These are phyloP conservation scores for Teleopsis dalmanni DNA, from an alignment of 1,140 invertebrate genomes.

Conservation along the genomic window DNA sequence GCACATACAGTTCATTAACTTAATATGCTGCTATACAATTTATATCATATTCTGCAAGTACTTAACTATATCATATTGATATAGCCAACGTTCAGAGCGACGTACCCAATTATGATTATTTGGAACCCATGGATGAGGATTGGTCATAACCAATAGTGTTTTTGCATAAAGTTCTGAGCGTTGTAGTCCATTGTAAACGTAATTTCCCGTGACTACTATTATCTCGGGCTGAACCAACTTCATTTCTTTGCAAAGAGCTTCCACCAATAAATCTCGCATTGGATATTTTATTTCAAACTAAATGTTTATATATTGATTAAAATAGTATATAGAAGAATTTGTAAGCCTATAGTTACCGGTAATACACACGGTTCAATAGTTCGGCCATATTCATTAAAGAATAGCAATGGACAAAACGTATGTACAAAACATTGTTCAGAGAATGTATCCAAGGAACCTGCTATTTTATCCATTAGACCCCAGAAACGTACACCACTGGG, in stretches of 20 bases:
- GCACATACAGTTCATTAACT: too few species aligned
- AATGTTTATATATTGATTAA: conserved; percentile 26
- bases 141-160: conserved; percentile 64
- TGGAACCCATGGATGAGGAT: conserved; percentile 74
- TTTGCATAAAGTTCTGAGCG: conserved; percentile 40
- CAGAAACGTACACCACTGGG: conserved; percentile 79
- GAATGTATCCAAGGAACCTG: conserved; percentile 64
- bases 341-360: conserved; percentile 50
- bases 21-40: too few species aligned
- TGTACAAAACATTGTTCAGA: conserved; percentile 74
- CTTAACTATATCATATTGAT: conserved; percentile 54
- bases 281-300: conserved; percentile 49
- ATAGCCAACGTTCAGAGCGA: conserved; percentile 58
- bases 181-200: conserved; percentile 62
- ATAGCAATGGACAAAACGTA: conserved; percentile 83
- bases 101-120: conserved; percentile 74
- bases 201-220: conserved; percentile 74
- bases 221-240: conserved; percentile 61
- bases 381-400: conserved; percentile 65
- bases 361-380: conserved; percentile 83
- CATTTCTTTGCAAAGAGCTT: conserved; percentile 58
- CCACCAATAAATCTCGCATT: conserved; percentile 57
- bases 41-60: conserved; percentile 51
- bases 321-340: background rate
- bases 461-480: conserved; percentile 66